A percentile compares a stretch with the other conserved stretches of the same genome.
phyloP scores from a whole-genome alignment of 2,113 vertebrate genomes.

The Corydoras maculifer region DNA sequence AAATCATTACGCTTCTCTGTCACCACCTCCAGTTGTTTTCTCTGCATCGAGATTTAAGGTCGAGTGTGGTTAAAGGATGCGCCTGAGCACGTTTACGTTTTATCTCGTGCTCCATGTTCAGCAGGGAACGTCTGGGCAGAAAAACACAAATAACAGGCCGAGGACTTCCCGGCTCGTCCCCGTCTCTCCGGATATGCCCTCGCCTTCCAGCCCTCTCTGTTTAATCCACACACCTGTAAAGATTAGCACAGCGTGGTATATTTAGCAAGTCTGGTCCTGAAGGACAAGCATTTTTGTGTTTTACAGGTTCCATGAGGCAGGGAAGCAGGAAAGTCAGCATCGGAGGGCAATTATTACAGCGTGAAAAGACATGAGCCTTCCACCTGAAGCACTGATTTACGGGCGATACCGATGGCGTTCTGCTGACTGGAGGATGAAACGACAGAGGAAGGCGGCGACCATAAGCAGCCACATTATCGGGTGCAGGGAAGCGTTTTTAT shows the following conservation, averaged over 20 bases:
- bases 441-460: conserved; percentile 12
- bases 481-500: neutral
- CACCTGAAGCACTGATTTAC: conserved; percentile 12
- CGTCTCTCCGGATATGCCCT: conserved; percentile 35
- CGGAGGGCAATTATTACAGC: conserved; percentile 59
- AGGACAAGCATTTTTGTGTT: conserved; percentile 57
- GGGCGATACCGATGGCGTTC: conserved; percentile 42
- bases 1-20: neutral
- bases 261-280: conserved; percentile 45
- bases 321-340: conserved; percentile 30
- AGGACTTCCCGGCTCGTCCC: conserved; percentile 37
- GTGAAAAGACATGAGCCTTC: conserved; percentile 55
- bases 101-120: conserved; percentile 1
- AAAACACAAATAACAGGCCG: conserved; percentile 54
- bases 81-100: conserved; percentile 19
- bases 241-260: conserved; percentile 47
- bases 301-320: conserved; percentile 47
- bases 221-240: conserved; percentile 47
- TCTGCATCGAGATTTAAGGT: neutral
- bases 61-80: conserved; percentile 6
- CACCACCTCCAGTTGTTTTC: neutral
- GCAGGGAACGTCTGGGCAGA: conserved; percentile 2
- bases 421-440: conserved; percentile 45
- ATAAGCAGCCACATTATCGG: neutral
- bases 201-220: conserved; percentile 42